Conservation (phyloP, 2,113 vertebrate genomes). For the Pantherophis guttatus region DNA sequence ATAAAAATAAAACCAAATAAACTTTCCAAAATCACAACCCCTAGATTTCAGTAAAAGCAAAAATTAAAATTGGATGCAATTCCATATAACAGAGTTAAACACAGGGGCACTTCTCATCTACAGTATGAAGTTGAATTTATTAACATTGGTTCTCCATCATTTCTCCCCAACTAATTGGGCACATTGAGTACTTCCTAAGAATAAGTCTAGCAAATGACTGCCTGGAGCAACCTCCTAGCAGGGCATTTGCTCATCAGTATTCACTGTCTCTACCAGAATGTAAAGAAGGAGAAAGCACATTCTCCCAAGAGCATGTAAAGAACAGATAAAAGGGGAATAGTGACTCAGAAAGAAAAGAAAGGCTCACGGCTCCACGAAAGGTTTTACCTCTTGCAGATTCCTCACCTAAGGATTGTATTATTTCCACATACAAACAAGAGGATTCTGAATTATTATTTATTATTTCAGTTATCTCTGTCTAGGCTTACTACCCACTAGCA, state of each 20-base stretch:
- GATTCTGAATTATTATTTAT: neutral
- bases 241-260: conserved; percentile 20
- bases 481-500: neutral
- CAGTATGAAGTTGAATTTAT: neutral
- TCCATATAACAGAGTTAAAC: neutral
- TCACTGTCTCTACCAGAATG: conserved; percentile 2
- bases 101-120: neutral
- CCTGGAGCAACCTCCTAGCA: conserved; percentile 20
- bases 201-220: conserved; percentile 12
- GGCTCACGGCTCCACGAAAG: neutral
- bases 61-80: neutral
- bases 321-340: neutral
- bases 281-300: conserved; percentile 4
- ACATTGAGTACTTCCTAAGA: conserved; percentile 18
- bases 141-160: neutral
- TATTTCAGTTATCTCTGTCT: neutral
- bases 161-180: conserved; percentile 4
- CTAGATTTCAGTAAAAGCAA: neutral
- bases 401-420: neutral
- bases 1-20: neutral
- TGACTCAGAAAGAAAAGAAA: conserved; percentile 18
- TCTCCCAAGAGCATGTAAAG: neutral
- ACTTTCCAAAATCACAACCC: neutral
- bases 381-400: neutral
- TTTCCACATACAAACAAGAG: conserved; percentile 4